Evolutionary conservation across 2,113 vertebrate species (phyloP), one percentile per base, ranked within the genome.

Genomic region (Varanus salvator): DNA sequence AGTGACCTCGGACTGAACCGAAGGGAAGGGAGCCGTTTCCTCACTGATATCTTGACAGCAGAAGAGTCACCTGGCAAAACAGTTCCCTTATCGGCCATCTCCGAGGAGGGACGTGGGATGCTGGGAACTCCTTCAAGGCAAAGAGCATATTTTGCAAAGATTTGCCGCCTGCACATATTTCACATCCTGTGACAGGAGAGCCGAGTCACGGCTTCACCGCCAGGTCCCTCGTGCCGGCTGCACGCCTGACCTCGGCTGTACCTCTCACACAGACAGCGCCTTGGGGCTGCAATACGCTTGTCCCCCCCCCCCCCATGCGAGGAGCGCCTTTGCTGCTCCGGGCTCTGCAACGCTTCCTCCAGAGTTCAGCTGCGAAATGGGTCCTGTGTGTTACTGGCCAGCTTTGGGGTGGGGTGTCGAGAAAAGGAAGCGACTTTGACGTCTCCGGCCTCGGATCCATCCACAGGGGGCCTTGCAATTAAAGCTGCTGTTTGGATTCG

Each of bases 41-140:
- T 93, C 94, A 93, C 93, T 92, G 94, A 93, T 95, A 90, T 91
- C 90, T 83, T 90, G 54, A 92, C 93, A 94, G 95, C 93, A 95
- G 94, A 94, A 93, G 93, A 92, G 91, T 93, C 95, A 94, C 94
- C 91, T 95, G 91, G 91, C 93, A 91, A 95, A 92, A 92, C 89
- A 93, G 93, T 93, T 92, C 93, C 92, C 93, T 48, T 84, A 76
- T 90, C 93, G 91, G 93, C 94, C 93, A 94, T 95, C 92, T 92
- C 85, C 38, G 83, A 91, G 91, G 90, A 95, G 52, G 90, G 94
- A 93, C 87, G 91, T 78, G 78, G 78, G 92, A 78, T 80, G 92
- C 90, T 92, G 94, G 92, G 94, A 91, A 87, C 92, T 86, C 90
- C 94, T 92, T 93, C 87, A 85, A 48, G 60, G 91, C 93, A 94